Evolutionary conservation across 2,888 invertebrate species (phyloP).

Genomic region (Diaphora mendica): DNA sequence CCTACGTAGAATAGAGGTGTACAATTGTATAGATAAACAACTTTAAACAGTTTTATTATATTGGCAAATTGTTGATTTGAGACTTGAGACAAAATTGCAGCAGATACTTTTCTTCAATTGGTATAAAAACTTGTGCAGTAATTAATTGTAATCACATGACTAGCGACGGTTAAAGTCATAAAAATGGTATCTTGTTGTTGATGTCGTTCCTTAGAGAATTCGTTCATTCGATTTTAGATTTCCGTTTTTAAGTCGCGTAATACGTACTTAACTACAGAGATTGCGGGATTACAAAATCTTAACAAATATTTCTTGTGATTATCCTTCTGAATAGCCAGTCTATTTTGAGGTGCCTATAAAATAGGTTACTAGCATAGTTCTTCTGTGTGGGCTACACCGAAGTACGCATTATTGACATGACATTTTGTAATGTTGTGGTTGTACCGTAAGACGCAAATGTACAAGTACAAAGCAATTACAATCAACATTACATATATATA

Average conservation of each 20-base stretch:
- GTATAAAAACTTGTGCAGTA: not conserved
- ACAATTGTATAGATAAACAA: not conserved
- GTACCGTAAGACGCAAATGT: conserved; percentile 6
- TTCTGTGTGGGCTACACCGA: too few species aligned
- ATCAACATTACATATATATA: conserved; percentile 31
- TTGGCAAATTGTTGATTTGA: not conserved
- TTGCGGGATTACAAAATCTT: not conserved
- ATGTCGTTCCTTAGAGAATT: not conserved
- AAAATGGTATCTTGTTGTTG: conserved; percentile 1
- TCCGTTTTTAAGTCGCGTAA: too few species aligned
- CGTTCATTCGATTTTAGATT: not conserved
- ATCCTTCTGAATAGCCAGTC: not conserved
- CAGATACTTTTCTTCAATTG: not conserved
- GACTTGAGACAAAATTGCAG: not conserved
- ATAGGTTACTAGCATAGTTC: not conserved
- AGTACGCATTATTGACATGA: not conserved
- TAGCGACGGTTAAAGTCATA: not conserved
- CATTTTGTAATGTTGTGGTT: not conserved
- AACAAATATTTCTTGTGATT: not conserved
- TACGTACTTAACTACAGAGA: too few species aligned
- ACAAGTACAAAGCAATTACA: conserved; percentile 44
- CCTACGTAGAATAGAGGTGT: not conserved
- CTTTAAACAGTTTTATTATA: not conserved
- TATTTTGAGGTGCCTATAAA: not conserved
- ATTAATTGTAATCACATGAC: not conserved